phyloP scores from a whole-genome alignment of 2,888 invertebrate species.

The Coelinius sp. region DNA sequence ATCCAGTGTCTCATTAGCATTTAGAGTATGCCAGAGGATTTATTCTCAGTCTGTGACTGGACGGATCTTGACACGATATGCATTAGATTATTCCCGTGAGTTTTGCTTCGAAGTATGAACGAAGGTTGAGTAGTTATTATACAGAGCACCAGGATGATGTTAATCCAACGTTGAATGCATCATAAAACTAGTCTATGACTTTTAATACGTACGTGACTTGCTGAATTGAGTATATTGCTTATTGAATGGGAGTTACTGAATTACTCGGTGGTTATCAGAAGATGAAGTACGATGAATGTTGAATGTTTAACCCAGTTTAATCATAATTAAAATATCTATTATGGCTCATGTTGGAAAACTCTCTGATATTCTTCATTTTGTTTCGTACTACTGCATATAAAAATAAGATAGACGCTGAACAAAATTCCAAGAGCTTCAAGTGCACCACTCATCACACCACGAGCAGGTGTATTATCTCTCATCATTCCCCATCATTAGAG shows the following conservation, averaged over 20 bases:
- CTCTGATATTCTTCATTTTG: not conserved
- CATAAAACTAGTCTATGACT: not conserved
- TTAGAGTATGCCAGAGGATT: constrained; percentile 61
- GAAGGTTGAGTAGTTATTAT: constrained; percentile 24
- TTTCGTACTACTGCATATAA: not conserved
- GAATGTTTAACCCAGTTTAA: not conserved
- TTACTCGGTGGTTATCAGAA: not conserved
- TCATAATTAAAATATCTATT: not conserved
- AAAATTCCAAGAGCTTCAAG: not conserved
- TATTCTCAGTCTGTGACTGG: constrained; percentile 56
- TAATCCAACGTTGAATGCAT: not conserved
- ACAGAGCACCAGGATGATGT: not conserved
- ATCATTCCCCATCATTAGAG: not conserved
- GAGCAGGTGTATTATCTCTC: not conserved
- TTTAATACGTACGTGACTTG: not conserved
- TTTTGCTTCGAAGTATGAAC: constrained; percentile 17
- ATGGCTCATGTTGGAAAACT: too few species aligned
- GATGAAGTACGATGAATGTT: not conserved
- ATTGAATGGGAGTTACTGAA: not conserved
- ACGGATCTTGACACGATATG: constrained; percentile 58
- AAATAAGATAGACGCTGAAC: not conserved
- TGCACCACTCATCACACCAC: not conserved
- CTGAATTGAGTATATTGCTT: not conserved
- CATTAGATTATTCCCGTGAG: constrained; percentile 55
- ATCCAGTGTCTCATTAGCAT: constrained; percentile 58